phyloP scores from a whole-genome alignment of 2,113 vertebrate species.

The Anguilla japonica region DNA sequence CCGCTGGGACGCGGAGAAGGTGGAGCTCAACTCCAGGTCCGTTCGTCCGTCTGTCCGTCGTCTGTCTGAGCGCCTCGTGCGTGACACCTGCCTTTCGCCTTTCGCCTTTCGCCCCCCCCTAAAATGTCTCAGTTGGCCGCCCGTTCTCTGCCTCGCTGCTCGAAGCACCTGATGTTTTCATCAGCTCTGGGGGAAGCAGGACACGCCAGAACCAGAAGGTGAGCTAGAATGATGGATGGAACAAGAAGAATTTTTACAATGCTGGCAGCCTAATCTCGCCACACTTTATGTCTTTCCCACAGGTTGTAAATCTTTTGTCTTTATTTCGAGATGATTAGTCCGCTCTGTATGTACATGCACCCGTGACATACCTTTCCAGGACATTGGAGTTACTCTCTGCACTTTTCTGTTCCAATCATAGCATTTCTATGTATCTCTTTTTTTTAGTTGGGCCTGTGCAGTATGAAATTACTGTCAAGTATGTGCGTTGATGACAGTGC shows the following conservation, averaged over 20 bases:
- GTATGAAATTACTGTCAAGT: neutral
- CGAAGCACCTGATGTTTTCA: slow-evolving; percentile 9
- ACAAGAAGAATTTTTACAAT: neutral
- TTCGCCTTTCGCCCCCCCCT: neutral
- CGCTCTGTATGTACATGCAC: neutral
- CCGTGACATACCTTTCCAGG: neutral
- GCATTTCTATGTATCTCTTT: neutral
- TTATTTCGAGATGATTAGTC: neutral
- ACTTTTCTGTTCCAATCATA: neutral
- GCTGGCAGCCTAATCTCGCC: neutral
- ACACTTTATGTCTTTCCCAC: neutral
- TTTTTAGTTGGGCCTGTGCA: neutral
- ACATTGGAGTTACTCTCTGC: neutral
- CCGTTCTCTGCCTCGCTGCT: too few relatives aligned
- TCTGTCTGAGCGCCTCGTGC: neutral
- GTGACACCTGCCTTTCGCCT: neutral
- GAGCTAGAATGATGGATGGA: slow-evolving; percentile 8
- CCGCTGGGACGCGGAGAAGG: slow-evolving; percentile 74
- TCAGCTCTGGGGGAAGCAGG: neutral
- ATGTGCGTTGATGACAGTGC: neutral
- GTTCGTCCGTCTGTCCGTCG: neutral
- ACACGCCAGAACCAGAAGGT: slow-evolving; percentile 19
- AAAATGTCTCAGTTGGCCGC: neutral
- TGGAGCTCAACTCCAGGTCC: slow-evolving; percentile 78
- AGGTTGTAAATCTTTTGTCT: neutral